These are phyloP conservation scores for Seriola quinqueradiata DNA, from an alignment of 2,113 vertebrate species.

Conservation along the genomic window DNA sequence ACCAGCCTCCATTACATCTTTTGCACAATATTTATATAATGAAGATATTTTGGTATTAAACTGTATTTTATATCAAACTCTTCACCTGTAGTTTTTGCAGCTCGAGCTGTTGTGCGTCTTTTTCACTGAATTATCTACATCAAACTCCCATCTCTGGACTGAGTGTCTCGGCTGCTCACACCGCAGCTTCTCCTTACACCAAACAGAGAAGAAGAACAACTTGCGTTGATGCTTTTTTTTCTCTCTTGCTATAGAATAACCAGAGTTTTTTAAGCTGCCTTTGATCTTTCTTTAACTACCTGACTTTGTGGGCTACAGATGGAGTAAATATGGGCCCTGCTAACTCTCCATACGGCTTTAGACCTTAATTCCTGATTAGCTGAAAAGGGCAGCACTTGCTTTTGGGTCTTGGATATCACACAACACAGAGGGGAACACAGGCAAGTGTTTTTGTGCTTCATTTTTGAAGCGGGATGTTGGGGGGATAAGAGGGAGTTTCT, in stretches of 20 bases:
- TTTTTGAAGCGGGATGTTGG: slow-evolving; percentile 82
- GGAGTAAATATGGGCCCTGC: slow-evolving; percentile 87
- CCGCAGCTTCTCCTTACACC: neutral
- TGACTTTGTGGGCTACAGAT: slow-evolving; percentile 85
- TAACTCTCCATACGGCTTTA: slow-evolving; percentile 83
- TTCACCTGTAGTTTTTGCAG: neutral
- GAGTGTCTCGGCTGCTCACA: slow-evolving; percentile 1
- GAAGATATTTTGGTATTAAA: slow-evolving; percentile 76
- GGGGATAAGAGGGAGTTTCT: slow-evolving; percentile 85
- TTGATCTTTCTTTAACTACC: slow-evolving; percentile 81
- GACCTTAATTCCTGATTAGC: slow-evolving; percentile 88
- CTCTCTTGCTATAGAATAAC: slow-evolving; percentile 58
- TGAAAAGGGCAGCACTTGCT: slow-evolving; percentile 86
- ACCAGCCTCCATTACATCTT: slow-evolving; percentile 33
- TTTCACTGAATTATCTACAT: neutral
- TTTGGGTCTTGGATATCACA: slow-evolving; percentile 83
- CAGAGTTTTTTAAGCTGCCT: slow-evolving; percentile 74
- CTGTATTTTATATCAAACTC: slow-evolving; percentile 51
- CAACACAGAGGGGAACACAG: slow-evolving; percentile 79
- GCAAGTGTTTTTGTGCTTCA: slow-evolving; percentile 85
- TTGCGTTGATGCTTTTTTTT: slow-evolving; percentile 31
- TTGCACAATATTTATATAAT: slow-evolving; percentile 74
- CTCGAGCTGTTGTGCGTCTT: neutral
- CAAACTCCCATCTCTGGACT: neutral
- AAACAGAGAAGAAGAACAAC: neutral